Conservation (phyloP, 1,140 invertebrate species). For the Camponotus vicinus region DNA sequence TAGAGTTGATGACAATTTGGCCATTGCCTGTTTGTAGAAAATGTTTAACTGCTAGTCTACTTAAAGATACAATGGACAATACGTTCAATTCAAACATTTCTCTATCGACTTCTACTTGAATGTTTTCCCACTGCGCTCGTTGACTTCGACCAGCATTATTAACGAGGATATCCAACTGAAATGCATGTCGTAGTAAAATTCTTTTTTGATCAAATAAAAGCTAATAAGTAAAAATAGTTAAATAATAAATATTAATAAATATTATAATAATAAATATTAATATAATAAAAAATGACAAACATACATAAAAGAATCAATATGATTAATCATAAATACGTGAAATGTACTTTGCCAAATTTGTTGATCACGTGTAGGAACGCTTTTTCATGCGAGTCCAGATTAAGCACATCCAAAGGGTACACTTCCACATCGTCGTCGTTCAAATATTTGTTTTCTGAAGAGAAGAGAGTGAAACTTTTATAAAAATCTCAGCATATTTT, state of each 20-base stretch:
- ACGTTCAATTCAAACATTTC: slow-evolving; percentile 94
- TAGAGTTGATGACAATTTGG: slow-evolving; percentile 92
- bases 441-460: slow-evolving; percentile 84
- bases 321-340: not conserved
- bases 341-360: slow-evolving; percentile 90
- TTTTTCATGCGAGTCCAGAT: slow-evolving; percentile 88
- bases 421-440: slow-evolving; percentile 89
- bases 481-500: not conserved
- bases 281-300: not conserved
- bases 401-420: slow-evolving; percentile 90
- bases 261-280: too few relatives aligned
- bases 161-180: slow-evolving; percentile 91
- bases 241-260: not conserved
- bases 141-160: slow-evolving; percentile 95
- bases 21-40: slow-evolving; percentile 88
- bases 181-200: not conserved
- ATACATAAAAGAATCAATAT: not conserved
- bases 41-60: slow-evolving; percentile 89
- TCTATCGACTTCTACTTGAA: slow-evolving; percentile 91
- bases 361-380: slow-evolving; percentile 89
- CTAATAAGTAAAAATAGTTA: not conserved
- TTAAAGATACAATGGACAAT: slow-evolving; percentile 91
- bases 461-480: slow-evolving; percentile 61
- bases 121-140: slow-evolving; percentile 92
- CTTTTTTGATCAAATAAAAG: not conserved